phyloP scores from a whole-genome alignment of 2,113 vertebrate species.

The Oncorhynchus keta region DNA sequence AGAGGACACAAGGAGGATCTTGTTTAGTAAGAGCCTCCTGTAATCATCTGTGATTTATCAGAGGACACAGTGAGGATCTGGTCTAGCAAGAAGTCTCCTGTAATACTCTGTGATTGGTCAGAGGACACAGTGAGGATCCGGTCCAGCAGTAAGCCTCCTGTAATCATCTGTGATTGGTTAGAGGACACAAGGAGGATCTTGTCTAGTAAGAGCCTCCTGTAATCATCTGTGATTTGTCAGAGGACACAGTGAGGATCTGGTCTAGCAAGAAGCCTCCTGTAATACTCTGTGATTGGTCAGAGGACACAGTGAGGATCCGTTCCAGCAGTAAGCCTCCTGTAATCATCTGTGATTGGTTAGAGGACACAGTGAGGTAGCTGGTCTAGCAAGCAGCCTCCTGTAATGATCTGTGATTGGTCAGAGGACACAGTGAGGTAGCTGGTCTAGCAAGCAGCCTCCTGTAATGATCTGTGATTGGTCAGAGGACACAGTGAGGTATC shows the following conservation, averaged over 20 bases:
- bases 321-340: not conserved
- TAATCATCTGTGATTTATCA: too few species aligned
- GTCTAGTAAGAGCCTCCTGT: not conserved
- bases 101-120: constrained; percentile 4
- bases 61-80: too few species aligned
- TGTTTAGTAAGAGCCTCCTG: too few species aligned
- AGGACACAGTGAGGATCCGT: not conserved
- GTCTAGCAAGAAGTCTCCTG: not conserved
- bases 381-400: not conserved
- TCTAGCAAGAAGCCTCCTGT: constrained; percentile 3
- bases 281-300: not conserved
- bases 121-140: not conserved
- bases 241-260: not conserved
- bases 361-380: not conserved
- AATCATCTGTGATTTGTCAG: not conserved
- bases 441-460: too few species aligned
- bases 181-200: not conserved
- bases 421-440: not conserved
- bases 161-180: not conserved
- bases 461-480: too few species aligned
- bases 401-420: not conserved
- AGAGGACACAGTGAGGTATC: too few species aligned
- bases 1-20: too few species aligned
- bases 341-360: not conserved
- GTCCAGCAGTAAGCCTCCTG: not conserved